A percentile compares a stretch with the other conserved stretches of the same genome.
phyloP scores from a whole-genome alignment of 2,113 vertebrate species.

The Sarotherodon lohbergeri region DNA sequence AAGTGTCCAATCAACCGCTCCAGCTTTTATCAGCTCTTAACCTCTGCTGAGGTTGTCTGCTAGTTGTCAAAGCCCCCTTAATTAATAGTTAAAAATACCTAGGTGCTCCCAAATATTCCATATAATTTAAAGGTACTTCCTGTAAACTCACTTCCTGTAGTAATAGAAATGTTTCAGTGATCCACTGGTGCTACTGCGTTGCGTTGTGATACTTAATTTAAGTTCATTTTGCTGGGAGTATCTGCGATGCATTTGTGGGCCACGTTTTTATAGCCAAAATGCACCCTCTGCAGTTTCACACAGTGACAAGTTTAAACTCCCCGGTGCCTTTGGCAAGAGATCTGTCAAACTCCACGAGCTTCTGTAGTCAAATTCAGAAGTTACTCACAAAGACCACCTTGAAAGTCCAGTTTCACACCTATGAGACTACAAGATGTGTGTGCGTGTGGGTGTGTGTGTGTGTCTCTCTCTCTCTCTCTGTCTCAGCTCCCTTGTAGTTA shows the following conservation, averaged over 20 bases:
- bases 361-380: background rate
- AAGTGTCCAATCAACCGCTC: background rate
- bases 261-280: background rate
- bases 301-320: background rate
- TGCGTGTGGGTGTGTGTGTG: background rate
- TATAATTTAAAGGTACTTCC: background rate
- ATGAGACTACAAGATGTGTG: background rate
- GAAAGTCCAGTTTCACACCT: background rate
- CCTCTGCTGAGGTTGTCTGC: background rate
- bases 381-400: background rate
- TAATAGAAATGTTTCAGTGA: background rate
- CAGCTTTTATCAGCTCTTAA: background rate
- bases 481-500: background rate
- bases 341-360: background rate
- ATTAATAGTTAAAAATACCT: background rate
- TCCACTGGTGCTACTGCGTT: background rate
- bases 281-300: background rate
- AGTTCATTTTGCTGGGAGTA: background rate
- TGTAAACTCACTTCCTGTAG: background rate
- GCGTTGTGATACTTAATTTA: background rate
- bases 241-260: background rate
- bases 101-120: background rate
- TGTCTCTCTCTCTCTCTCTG: rapidly evolving
- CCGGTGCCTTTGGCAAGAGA: background rate
- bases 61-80: background rate